Evolutionary conservation across 2,113 vertebrate genomes (phyloP).

Genomic region (Larimichthys polyactis): DNA sequence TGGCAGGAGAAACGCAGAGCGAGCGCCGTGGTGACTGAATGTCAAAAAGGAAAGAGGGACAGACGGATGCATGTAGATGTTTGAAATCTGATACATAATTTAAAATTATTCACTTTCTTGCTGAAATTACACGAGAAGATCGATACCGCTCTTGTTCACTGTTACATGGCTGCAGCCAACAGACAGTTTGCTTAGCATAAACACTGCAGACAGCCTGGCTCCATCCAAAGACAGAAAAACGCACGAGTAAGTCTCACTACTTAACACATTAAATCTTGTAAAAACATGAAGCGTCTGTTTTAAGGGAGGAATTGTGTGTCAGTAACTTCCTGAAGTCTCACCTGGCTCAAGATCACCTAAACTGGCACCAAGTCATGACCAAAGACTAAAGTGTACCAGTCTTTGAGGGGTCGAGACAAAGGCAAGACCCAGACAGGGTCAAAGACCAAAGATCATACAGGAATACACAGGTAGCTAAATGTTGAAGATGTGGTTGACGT

Average conservation of each 20-base stretch:
- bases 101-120: background rate
- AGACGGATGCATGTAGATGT: background rate
- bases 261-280: background rate
- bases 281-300: background rate
- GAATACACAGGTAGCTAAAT: no score
- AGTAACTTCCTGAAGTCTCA: background rate
- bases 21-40: constrained; percentile 18
- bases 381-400: no score
- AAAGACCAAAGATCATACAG: no score
- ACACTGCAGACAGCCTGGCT: background rate
- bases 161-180: no score
- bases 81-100: background rate
- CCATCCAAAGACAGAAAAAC: background rate
- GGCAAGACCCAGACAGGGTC: no score
- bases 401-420: no score
- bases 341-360: background rate
- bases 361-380: no score
- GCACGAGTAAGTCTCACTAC: background rate
- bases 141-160: no score
- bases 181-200: background rate
- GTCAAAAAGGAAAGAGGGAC: background rate
- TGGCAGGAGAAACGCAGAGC: constrained; percentile 19
- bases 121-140: no score
- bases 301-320: background rate
- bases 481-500: no score